Base-by-base conservation (phyloP, 2,797 vertebrate species). In the Enteromius unitaeniatus region DNA sequence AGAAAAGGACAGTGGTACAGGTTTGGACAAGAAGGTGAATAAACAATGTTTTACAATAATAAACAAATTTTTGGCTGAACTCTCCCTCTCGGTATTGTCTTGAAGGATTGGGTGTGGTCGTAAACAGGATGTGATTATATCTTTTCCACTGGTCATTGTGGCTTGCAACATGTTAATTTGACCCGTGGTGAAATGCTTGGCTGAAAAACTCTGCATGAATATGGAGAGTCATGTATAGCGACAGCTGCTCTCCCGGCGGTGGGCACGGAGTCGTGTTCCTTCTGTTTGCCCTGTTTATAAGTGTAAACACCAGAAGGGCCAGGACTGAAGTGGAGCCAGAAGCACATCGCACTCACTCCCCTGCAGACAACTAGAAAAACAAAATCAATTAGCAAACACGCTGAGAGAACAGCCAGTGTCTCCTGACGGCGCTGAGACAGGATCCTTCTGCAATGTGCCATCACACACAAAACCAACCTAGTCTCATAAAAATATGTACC, bases 281-380 rank as follows among this genome's bases (percentile, higher is more conserved):
- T 87, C 79, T 87, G 65, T 84, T 75, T 79, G 81, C 79, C 75
- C 88, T 76, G 64, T 89, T 91, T 87, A 62, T 86, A 84, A 90
- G 89, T 85, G 91, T 93, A 93, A 94, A 94, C 93, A 94, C 92
- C 94, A 94, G 92, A 94, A 90, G 93, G 93, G 83, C 76, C 83
- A 86, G 45, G 60, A 87, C 34, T 81, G 85, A 87, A 78, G 82
- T 31, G 17, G 72, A 84, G 91, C 92, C 92, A 93, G 92, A 85
- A 84, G 84, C 88, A 79, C 85, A 84, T 85, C 60, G 15, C 86
- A 78, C 47, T 75, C 79, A 68, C 81, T 87, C 89, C 79, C 90
- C 87, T 62, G 85, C 87, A 75, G 86, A 86, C 81, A 78, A 73
- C 70, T 49, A 80, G 51, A 79, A 76, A 87, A 87, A 72, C 82